Base-by-base conservation (phyloP, 1,140 invertebrate genomes). In the Drosophila eugracilis region DNA sequence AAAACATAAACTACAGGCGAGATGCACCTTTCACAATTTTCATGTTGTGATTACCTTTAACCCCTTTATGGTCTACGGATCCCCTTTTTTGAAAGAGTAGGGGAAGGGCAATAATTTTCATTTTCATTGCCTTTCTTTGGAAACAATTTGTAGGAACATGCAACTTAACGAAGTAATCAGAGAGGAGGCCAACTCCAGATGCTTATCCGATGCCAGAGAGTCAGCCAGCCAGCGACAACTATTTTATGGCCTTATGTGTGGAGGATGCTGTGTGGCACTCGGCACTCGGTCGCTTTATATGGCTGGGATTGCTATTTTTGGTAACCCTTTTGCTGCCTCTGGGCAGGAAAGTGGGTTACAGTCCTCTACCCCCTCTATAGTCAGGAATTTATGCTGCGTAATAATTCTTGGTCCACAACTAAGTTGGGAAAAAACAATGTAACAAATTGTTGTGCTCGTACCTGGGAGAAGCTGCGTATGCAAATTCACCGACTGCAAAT, bases 111-210 rank as follows among this genome's bases (percentile, higher is more conserved):
- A 88, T 77, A 59, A 85, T 80, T 85, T 85, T 81, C 72, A 75
- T 88, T 88, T 75, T 70, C 78, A 86, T 81, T 88, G 83, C 78
- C 74, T 86, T 86, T 86, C 78, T 88, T 88, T 86, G 70, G 83
- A 83, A 86, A 88, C 83, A 86, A 86, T 86, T 86, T 86, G 83
- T 88, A 88, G 48, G 78, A 81, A 88, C 83, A 83, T 83, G 78
- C 66, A 83, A 67, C 83, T 83, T 88, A 88, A 86, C 83, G 70
- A 86, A 86, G 78, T 86, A 78, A 86, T 86, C 83, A 86, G 73
- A 63, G n/a, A n/a, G n/a, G n/a, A n/a, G 70, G 55, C 70, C 70
- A 62, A 41, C 55, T 73, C 55, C 41, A 32, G 30, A 88, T 86
- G 83, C 83, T 83, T 86, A 86, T 88, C 83, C 78, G 34, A 52